A percentile compares a stretch with the other conserved stretches of the same genome.
phyloP scores from a whole-genome alignment of 2,888 invertebrate genomes.

The Leptopilina syphax region DNA sequence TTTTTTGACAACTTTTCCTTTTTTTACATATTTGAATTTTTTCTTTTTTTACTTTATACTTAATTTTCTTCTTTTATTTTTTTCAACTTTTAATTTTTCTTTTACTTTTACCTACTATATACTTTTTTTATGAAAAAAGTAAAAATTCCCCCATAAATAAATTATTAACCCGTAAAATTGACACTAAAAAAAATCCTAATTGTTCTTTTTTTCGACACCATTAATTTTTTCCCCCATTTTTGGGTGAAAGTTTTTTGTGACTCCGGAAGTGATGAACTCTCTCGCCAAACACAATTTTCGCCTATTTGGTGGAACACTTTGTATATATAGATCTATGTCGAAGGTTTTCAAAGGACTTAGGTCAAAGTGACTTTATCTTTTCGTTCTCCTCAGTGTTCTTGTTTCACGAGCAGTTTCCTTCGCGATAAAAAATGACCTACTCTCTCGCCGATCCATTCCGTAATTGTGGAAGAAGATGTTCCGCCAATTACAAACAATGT shows the following conservation, averaged over 20 bases:
- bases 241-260: not conserved
- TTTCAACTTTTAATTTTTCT: too few relatives aligned
- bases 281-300: conserved; percentile 13
- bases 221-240: not conserved
- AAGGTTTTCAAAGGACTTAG: conserved; percentile 30
- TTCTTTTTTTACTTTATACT: too few relatives aligned
- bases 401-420: conserved; percentile 16
- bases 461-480: conserved; percentile 36
- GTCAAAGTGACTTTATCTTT: conserved; percentile 40
- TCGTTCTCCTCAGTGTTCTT: conserved; percentile 33
- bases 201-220: not conserved
- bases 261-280: conserved; percentile 20
- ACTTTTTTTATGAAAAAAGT: too few relatives aligned
- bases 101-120: too few relatives aligned
- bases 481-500: conserved; percentile 31
- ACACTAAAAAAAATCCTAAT: not conserved
- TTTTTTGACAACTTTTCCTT: too few relatives aligned
- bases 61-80: too few relatives aligned
- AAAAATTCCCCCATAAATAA: too few relatives aligned
- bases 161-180: too few relatives aligned
- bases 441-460: conserved; percentile 25
- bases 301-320: conserved; percentile 21
- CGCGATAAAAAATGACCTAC: conserved; percentile 40
- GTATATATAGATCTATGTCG: not conserved
- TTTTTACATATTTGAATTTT: too few relatives aligned